Evolutionary conservation across 2,888 invertebrate genomes (phyloP), one percentile per base, ranked within the genome.

Genomic region (Callyntrura sp.): DNA sequence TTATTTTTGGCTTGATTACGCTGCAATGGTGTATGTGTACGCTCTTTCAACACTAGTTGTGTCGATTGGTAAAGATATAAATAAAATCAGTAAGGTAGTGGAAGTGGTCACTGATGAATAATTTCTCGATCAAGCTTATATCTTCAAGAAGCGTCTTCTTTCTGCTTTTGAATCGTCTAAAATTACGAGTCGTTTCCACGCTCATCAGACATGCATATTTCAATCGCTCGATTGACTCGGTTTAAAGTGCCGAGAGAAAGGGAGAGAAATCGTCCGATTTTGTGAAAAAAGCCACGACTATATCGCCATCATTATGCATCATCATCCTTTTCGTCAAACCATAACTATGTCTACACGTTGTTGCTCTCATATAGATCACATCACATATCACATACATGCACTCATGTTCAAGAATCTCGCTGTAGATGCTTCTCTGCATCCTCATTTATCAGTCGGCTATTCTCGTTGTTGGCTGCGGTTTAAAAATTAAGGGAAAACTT

Each of bases 131-230:
- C 43, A 43, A n/a, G 43, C 45, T 81, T 70, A 60, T 70, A 60
- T 70, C 81, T 85, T n/a, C 35, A 17, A 23, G 25, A 17, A 48
- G 28, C 68, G 55, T 86, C 23, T 25, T 43, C 51, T 86, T 73
- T 81, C 28, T 70, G 70, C 60, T 68, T 68, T 82, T 62, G 65
- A 60, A 76, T 85, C 45, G 20, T 62, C 9, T 14, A 45, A 6
- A 85, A 85, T 68, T 76, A 62, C 51, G 55, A 83, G 76, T 88
- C 48, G 83, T 88, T 89, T 87, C 90, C 83, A 86, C 90, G 83
- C 86, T 90, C 60, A 91, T 91, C 91, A 87, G 90, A 55, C 87
- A 90, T 90, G 91, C 91, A 90, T 90, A 91, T 88, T 91, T 91
- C 90, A 83, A n/a, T 57, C 25, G 28, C 35, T 57, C 55, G 78